Evolutionary conservation across 2,888 invertebrate genomes (phyloP).

Genomic region (Melanostoma scalare): DNA sequence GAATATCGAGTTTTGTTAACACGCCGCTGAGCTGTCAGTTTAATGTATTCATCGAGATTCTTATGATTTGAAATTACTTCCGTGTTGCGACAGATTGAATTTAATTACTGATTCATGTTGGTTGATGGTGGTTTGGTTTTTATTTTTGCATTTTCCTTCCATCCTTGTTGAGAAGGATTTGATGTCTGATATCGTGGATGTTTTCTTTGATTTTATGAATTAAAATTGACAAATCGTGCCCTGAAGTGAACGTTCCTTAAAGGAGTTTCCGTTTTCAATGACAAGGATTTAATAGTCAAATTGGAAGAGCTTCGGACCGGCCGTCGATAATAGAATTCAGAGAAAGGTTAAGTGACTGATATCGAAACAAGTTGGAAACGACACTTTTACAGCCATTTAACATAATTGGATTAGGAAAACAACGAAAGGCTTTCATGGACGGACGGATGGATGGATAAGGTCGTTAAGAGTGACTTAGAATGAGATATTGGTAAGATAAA

Average conservation of each 20-base stretch:
- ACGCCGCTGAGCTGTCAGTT: constrained; percentile 33
- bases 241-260: constrained; percentile 1
- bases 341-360: constrained; percentile 12
- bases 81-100: constrained; percentile 69
- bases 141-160: background rate
- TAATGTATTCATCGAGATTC: constrained; percentile 62
- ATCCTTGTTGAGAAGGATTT: constrained; percentile 21
- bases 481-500: constrained; percentile 11
- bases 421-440: constrained; percentile 13
- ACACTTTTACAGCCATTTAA: constrained; percentile 32
- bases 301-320: constrained; percentile 38
- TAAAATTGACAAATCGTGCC: constrained; percentile 44
- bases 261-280: constrained; percentile 18
- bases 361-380: constrained; percentile 48
- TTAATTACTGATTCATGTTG: constrained; percentile 59
- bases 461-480: constrained; percentile 7
- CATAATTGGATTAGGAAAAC: constrained; percentile 44
- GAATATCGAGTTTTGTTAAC: constrained; percentile 41
- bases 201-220: constrained; percentile 29
- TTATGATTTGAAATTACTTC: constrained; percentile 61
- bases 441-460: background rate
- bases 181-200: background rate
- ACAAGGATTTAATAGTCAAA: constrained; percentile 60
- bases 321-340: constrained; percentile 37
- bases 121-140: background rate